Percentiles rank a stretch among this genome's conserved stretches.
Evolutionary conservation across 1,140 invertebrate genomes (phyloP).

Genomic region (Drosophila nasuta): DNA sequence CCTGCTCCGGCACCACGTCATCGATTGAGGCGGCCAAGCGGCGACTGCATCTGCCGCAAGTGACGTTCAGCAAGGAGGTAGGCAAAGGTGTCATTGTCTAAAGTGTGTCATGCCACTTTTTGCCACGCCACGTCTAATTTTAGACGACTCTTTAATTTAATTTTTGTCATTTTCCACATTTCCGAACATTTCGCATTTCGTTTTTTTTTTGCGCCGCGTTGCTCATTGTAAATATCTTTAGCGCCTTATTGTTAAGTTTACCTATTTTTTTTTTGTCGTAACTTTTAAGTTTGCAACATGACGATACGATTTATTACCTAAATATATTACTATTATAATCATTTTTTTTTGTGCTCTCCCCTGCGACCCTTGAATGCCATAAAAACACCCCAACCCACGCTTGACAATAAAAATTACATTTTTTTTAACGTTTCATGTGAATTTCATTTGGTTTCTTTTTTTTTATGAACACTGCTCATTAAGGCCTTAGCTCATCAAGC

Average conservation of each 20-base stretch:
- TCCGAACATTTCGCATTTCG: background rate
- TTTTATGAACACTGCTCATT: background rate
- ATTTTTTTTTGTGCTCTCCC: slow-evolving; percentile 7
- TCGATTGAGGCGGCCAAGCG: slow-evolving; percentile 86
- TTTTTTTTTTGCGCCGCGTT: slow-evolving; percentile 16
- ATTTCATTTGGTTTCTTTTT: background rate
- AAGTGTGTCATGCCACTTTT: background rate
- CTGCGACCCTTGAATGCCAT: background rate
- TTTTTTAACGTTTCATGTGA: slow-evolving; percentile 25
- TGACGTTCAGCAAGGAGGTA: slow-evolving; percentile 92
- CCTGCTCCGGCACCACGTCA: slow-evolving; percentile 86
- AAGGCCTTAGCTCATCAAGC: background rate
- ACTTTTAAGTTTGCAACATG: slow-evolving; percentile 10
- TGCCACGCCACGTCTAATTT: background rate
- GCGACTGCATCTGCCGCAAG: slow-evolving; percentile 90
- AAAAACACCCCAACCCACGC: background rate
- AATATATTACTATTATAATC: background rate
- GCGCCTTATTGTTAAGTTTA: slow-evolving; percentile 63
- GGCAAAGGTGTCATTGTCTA: slow-evolving; percentile 88
- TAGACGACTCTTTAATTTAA: slow-evolving; percentile 13
- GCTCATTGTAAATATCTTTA: slow-evolving; percentile 49
- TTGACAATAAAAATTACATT: slow-evolving; percentile 25
- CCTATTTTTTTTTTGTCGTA: background rate
- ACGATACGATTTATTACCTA: slow-evolving; percentile 13
- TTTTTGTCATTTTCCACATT: background rate